Evolutionary conservation across 2,888 invertebrate genomes (phyloP).

Genomic region (Epistrophe grossulariae): DNA sequence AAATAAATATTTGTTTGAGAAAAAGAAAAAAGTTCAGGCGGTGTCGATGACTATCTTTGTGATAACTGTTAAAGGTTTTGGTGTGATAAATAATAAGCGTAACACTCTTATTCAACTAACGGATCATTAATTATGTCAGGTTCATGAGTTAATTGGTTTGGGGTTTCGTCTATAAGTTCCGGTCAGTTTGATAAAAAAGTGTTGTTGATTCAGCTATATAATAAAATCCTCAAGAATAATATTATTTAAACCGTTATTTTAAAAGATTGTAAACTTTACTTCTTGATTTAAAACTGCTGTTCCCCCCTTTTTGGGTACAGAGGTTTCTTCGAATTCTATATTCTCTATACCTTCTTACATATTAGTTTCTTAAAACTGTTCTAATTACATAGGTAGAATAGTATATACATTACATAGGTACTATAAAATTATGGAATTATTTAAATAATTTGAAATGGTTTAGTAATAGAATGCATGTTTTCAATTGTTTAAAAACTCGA

Average conservation of each 20-base stretch:
- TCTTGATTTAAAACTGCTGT: not conserved
- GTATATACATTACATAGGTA: too few species aligned
- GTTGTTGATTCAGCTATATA: not conserved
- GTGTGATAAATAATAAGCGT: conserved; percentile 39
- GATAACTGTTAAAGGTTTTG: conserved; percentile 50
- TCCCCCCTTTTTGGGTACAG: not conserved
- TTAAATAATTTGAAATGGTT: too few species aligned
- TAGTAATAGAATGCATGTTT: too few species aligned
- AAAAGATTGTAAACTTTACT: not conserved
- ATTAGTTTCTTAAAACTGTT: too few species aligned
- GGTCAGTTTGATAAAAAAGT: conserved; percentile 48
- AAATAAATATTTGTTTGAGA: not conserved
- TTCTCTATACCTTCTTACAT: too few species aligned
- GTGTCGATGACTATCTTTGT: conserved; percentile 51
- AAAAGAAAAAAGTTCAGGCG: not conserved
- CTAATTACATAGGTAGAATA: too few species aligned
- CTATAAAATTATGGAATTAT: too few species aligned
- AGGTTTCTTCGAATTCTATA: not conserved
- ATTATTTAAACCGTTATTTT: not conserved
- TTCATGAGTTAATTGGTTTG: conserved; percentile 47
- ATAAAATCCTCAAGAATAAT: not conserved
- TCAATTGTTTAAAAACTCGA: too few species aligned
- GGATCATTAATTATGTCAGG: conserved; percentile 64
- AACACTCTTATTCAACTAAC: conserved; percentile 43
- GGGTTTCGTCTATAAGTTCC: conserved; percentile 28